Base-by-base conservation (phyloP, 2,888 invertebrate species). In the Ornithoptera priamus region DNA sequence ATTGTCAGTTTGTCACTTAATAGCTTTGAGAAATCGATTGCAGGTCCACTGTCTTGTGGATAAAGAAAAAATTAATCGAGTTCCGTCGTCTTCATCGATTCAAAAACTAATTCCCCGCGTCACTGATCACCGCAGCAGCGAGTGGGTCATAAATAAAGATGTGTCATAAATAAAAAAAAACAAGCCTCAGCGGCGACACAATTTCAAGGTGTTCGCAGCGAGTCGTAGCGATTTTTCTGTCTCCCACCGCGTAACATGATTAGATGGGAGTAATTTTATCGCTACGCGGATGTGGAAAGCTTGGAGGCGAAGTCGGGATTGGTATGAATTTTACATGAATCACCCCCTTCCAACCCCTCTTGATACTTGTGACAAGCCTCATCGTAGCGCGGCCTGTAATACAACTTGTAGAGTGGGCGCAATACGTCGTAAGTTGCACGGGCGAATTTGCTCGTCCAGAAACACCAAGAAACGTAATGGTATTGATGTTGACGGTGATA, bases 301-400 rank as follows among this genome's bases (percentile, higher is more conserved):
- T 78, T 73, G 76, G 76, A 77, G 72, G 75, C 72, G 76, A 75
- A 80, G 78, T 76, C 78, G 79, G 80, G 75, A 79, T 80, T 76
- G 76, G 74, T 85, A 91, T 91, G 91, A 91, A 91, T 90, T 88
- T 90, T 88, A 88, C 89, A 90, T 91, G 91, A 91, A 87, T 80
- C 81, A 53, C 17, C 39, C 39, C 39, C 53, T n/a, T 15, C 76
- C 76, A 58, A 22, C 57, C 81, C 81, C 77, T 76, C 65, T 22
- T 15, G 65, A 65, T 79, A 76, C 75, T 76, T 81, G 83, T 83
- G 84, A 85, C 85, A 82, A 81, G 81, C 80, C 79, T 74, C 81
- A 82, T 85, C 88, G 85, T 24, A 86, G 87, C 87, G 84, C 82
- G 78, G 71, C 76, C 72, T 75, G 77, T 76, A 76, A 76, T 80